Base-by-base conservation (phyloP, 2,113 vertebrate genomes). In the Asarcornis scutulata region DNA sequence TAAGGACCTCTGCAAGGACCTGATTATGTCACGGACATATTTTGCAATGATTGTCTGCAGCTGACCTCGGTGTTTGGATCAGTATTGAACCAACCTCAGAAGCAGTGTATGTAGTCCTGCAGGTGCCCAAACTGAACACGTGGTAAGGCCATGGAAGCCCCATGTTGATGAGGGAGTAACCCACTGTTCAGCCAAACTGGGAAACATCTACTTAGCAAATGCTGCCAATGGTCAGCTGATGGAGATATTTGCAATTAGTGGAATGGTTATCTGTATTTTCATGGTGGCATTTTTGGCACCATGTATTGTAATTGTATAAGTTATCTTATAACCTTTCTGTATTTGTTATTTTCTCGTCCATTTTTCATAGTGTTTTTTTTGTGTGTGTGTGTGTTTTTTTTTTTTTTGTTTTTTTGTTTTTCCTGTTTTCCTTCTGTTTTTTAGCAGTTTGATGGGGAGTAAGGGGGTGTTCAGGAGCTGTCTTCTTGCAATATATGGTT, bases 21-120 rank as follows among this genome's bases (percentile, higher is more conserved):
- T 25, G 59, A 2, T 90, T 2, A 0, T 66, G 25, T 68, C 72
- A 40, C 0, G 0, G 50, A 6, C 14, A 6, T 66, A 21, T 64
- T 50, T 91, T 69, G n/a, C 0, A 0, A 9, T 13, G 46, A 2
- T 52, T 87, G 20, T 25, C 17, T 58, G 16, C 69, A n/a, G 15
- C 15, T 73, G 52, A 26, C 29, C 14, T 6, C 25, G 55, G 14
- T 64, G 18, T 4, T 66, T 27, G 7, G 55, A 16, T 14, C 42
- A 38, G 36, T 38, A 11, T 50, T 73, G 59, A 77, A n/a, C 29
- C 26, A 72, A 44, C 21, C 9, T 86, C 32, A 46, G 80, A 55
- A 40, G 18, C 59, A 59, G 4, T 32, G 13, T 40, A 56, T 69
- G 16, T 16, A 15, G 20, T 56, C 32, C 34, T 18, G 36, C 34